Percentiles rank a stretch among this genome's conserved stretches.
Evolutionary conservation across 2,888 invertebrate species (phyloP).

Genomic region (Luperina testacea): DNA sequence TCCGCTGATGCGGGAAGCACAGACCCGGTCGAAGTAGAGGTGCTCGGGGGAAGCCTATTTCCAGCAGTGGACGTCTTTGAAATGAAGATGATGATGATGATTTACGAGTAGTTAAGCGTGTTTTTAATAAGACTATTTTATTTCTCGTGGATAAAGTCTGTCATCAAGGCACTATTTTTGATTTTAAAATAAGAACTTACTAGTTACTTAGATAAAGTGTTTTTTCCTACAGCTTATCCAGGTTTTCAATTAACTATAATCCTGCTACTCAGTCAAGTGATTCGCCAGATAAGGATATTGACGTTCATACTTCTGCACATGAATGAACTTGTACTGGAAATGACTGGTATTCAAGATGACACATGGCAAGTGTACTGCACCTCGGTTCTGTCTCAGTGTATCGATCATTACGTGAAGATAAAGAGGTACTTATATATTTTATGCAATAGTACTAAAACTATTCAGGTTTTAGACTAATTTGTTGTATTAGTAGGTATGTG

Average conservation of each 20-base stretch:
- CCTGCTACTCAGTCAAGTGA: slow-evolving; percentile 79
- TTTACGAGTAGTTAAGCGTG: too few relatives aligned
- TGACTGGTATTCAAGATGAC: slow-evolving; percentile 65
- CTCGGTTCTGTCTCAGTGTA: slow-evolving; percentile 76
- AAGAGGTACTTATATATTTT: slow-evolving; percentile 73
- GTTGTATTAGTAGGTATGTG: not conserved
- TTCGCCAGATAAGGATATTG: slow-evolving; percentile 82
- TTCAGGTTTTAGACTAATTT: too few relatives aligned
- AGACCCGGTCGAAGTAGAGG: too few relatives aligned
- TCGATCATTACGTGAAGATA: slow-evolving; percentile 79
- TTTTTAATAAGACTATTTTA: not conserved
- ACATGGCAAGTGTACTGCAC: slow-evolving; percentile 78
- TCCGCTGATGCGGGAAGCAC: too few relatives aligned
- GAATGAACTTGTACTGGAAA: slow-evolving; percentile 76
- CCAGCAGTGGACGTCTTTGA: too few relatives aligned
- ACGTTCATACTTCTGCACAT: slow-evolving; percentile 78
- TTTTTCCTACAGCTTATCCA: slow-evolving; percentile 77
- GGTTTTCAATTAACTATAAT: slow-evolving; percentile 83
- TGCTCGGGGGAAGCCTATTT: too few relatives aligned
- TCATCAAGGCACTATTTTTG: not conserved
- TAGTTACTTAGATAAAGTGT: not conserved
- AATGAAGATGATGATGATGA: too few relatives aligned
- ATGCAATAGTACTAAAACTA: not conserved
- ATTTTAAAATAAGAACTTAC: not conserved
- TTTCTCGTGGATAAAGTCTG: not conserved